These are phyloP conservation scores for Nebria brevicollis DNA, from an alignment of 2,888 invertebrate species.

Conservation along the genomic window DNA sequence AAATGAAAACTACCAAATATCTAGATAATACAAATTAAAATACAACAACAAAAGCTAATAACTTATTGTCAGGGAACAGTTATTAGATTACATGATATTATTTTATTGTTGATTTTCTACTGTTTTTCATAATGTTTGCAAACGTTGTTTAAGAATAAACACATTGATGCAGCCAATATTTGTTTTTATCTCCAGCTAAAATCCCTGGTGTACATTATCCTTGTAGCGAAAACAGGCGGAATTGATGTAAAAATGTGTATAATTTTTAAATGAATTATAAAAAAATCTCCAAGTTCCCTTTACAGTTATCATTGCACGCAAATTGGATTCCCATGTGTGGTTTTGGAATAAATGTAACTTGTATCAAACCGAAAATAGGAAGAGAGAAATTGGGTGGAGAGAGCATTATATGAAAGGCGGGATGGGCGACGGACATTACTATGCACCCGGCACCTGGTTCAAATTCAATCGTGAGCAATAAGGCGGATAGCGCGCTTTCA, in stretches of 20 bases:
- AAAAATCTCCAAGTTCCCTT: not conserved
- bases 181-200: too few relatives aligned
- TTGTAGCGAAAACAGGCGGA: not conserved
- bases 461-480: slow-evolving; percentile 29
- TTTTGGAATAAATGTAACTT: not conserved
- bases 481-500: slow-evolving; percentile 8
- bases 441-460: slow-evolving; percentile 31
- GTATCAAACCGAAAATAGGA: not conserved
- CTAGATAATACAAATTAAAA: too few relatives aligned
- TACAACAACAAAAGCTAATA: too few relatives aligned
- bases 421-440: slow-evolving; percentile 11
- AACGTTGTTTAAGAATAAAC: too few relatives aligned
- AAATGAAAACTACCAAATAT: too few relatives aligned
- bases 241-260: not conserved
- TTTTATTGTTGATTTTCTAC: too few relatives aligned
- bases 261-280: not conserved
- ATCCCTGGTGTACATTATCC: not conserved
- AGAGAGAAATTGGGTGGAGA: not conserved
- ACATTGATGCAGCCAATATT: too few relatives aligned
- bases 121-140: too few relatives aligned
- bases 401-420: not conserved
- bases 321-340: slow-evolving; percentile 1
- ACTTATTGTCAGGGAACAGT: too few relatives aligned
- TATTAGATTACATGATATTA: too few relatives aligned
- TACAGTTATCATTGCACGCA: not conserved